Percentiles rank a stretch among this genome's conserved stretches.
Conservation (phyloP, 1,140 invertebrate species). For the Panonychus citri region DNA sequence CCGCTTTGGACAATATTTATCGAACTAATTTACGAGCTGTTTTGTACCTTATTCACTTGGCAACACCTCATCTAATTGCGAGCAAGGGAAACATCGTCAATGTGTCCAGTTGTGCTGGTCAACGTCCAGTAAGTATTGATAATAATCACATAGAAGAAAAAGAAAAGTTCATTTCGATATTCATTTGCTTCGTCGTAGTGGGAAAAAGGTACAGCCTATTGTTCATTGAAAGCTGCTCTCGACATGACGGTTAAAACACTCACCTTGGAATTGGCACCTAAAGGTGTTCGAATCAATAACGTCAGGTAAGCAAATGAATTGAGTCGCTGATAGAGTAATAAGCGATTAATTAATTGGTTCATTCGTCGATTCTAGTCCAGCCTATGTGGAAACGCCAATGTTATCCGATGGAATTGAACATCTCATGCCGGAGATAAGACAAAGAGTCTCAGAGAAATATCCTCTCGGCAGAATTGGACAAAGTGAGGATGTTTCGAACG, state of each 20-base stretch:
- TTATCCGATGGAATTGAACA: not conserved
- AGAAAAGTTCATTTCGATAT: not conserved
- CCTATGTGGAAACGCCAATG: not conserved
- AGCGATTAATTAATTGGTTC: no score
- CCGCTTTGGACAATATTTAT: not conserved
- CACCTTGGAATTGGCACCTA: constrained; percentile 15
- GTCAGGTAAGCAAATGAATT: not conserved
- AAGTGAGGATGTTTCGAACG: constrained; percentile 45
- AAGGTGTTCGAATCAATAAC: constrained; percentile 45
- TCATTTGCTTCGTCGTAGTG: not conserved
- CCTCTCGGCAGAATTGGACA: constrained; percentile 28
- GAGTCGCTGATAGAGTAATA: no score
- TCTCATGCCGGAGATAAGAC: not conserved
- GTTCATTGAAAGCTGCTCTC: constrained; percentile 40
- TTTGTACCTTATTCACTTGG: constrained; percentile 40
- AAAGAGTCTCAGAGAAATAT: not conserved
- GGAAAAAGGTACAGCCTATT: not conserved
- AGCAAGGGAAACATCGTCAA: constrained; percentile 66
- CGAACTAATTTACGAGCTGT: constrained; percentile 1
- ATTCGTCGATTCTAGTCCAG: not conserved
- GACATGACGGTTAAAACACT: constrained; percentile 62
- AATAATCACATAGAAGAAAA: not conserved
- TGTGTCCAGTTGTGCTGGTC: constrained; percentile 60
- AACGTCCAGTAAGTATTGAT: constrained; percentile 32
- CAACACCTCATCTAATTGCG: constrained; percentile 51